These are phyloP conservation scores for Nestor notabilis DNA, from an alignment of 2,113 vertebrate species.

Conservation along the genomic window DNA sequence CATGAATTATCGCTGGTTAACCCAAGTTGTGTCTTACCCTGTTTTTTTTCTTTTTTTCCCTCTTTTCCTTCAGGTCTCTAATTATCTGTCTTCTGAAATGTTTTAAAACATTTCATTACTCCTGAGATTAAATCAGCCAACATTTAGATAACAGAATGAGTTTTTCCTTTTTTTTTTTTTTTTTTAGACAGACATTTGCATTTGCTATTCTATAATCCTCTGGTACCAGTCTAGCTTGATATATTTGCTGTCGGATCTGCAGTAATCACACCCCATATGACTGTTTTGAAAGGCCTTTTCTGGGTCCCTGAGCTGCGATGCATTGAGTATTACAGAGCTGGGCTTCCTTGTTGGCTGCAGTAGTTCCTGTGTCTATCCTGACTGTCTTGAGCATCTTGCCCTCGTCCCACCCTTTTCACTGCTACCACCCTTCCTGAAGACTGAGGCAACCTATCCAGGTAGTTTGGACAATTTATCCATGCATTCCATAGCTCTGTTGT, in stretches of 20 bases:
- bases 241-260: background rate
- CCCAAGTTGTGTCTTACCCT: background rate
- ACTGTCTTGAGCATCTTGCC: background rate
- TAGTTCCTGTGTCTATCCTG: background rate
- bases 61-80: slow-evolving; percentile 24
- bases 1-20: slow-evolving; percentile 40
- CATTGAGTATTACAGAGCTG: background rate
- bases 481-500: background rate
- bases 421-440: background rate
- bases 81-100: slow-evolving; percentile 52
- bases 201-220: background rate
- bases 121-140: slow-evolving; percentile 44
- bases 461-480: background rate
- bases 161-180: background rate
- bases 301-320: background rate
- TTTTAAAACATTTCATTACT: slow-evolving; percentile 49
- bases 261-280: background rate
- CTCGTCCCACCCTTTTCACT: background rate
- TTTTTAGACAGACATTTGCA: slow-evolving; percentile 10
- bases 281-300: background rate
- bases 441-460: background rate
- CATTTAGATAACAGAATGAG: slow-evolving; percentile 56
- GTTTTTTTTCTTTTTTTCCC: no score
- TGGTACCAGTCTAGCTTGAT: slow-evolving; percentile 28
- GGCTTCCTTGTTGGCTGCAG: background rate